These are phyloP conservation scores for Aegithalos caudatus DNA, from an alignment of 2,113 vertebrate species.

Conservation along the genomic window DNA sequence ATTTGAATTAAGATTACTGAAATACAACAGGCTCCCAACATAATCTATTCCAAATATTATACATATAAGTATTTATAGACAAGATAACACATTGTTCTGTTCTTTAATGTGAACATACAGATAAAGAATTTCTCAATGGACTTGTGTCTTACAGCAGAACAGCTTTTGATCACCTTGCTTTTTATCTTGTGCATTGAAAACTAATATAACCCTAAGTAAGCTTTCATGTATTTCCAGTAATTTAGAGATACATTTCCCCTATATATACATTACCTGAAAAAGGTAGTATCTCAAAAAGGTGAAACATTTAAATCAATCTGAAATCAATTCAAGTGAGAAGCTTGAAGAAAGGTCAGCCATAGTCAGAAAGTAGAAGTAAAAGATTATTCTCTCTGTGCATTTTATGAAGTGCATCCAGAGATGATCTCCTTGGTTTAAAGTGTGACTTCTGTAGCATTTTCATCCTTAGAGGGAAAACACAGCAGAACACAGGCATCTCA, in stretches of 20 bases:
- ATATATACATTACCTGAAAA: background rate
- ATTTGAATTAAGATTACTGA: background rate
- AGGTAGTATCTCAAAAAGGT: background rate
- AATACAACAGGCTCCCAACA: background rate
- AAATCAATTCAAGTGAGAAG: background rate
- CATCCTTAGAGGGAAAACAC: background rate
- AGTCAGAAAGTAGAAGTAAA: background rate
- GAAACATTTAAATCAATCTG: background rate
- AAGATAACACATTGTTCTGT: background rate
- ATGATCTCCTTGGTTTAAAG: background rate
- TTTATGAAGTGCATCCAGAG: background rate
- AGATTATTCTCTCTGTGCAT: background rate
- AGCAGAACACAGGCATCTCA: background rate
- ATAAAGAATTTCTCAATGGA: background rate
- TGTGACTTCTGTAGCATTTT: background rate
- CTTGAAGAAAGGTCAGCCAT: background rate
- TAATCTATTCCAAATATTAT: background rate
- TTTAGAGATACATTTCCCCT: background rate
- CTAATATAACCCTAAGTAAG: background rate
- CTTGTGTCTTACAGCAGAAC: background rate
- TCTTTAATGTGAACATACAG: background rate
- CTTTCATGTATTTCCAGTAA: background rate
- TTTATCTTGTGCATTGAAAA: background rate
- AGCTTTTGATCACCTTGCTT: background rate
- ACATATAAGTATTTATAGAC: background rate